Evolutionary conservation across 2,888 invertebrate species (phyloP), one percentile per base, ranked within the genome.

Genomic region (Argyresthia albistria): DNA sequence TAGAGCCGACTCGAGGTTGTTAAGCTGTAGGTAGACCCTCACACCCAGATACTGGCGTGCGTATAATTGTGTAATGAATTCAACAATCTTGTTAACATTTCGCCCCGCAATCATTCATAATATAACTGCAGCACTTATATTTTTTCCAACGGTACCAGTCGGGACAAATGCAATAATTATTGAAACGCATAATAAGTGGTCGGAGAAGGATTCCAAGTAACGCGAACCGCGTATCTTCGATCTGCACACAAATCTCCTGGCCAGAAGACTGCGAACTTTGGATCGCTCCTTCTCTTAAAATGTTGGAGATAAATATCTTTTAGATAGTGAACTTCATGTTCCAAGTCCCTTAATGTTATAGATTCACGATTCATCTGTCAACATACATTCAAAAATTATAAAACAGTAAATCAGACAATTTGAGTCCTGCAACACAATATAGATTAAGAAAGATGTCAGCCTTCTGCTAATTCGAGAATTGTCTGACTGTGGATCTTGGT

Each of bases 71-170:
- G 52, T 51, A 54, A 54, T 54, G 50, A 46, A 42, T 53, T 53
- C 50, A 46, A 54, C 52, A 54, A 53, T 51, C 53, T 56, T 51
- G 56, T 69, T 70, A 69, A 69, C 70, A 70, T 66, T 66, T 57
- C 63, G 67, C 69, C 67, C 69, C 65, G 59, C 70, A 75, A 77
- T 76, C 74, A 74, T 68, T 64, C 60, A 67, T 67, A 55, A 58
- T 60, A 67, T 67, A 55, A 58, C 35, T 43, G 51, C 43, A 35
- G 51, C 51, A 51, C 51, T 51, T 51, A 43, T 43, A 16, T 51
- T 45, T 43, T 51, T 43, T 37, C 51, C 45, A 51, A 42, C 42
- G 50, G 43, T 51, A 11, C 25, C n/a, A 11, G 16, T 46, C n/a
- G 50, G 11, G 52, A 47, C 52, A 48, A 42, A 48, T 48, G 47